Conservation (phyloP, 30 jellyfish, hydroid and myxozoan genomes). For the Sanderia malayensis region DNA sequence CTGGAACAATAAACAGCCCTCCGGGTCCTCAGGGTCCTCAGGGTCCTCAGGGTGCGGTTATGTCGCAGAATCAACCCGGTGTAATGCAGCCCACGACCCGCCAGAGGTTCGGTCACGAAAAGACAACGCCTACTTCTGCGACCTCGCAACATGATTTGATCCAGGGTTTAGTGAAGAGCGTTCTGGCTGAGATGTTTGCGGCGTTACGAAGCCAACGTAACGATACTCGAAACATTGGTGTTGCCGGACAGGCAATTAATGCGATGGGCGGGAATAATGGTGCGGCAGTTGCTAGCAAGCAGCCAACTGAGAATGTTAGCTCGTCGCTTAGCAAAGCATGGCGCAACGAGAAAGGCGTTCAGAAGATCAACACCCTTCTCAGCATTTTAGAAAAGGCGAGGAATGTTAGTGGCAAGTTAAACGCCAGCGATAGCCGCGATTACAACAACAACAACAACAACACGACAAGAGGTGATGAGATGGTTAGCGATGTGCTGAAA, state of each 20-base stretch:
- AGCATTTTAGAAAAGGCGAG: constrained; percentile 51
- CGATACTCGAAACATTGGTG: constrained; percentile 14
- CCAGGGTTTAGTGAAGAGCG: constrained; percentile 85
- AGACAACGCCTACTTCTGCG: constrained; percentile 20
- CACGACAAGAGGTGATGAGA: constrained; percentile 52
- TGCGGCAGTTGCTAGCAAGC: constrained; percentile 14
- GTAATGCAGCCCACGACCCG: constrained; percentile 51
- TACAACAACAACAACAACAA: too few relatives aligned
- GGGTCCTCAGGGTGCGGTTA: background rate
- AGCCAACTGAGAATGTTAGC: constrained; percentile 61
- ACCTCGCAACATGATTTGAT: constrained; percentile 62
- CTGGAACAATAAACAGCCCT: background rate
- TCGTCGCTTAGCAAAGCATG: constrained; percentile 64
- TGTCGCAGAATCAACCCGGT: constrained; percentile 26
- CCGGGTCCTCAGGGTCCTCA: background rate
- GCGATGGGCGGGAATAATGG: constrained; percentile 14
- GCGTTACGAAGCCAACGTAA: constrained; percentile 69
- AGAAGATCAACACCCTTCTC: constrained; percentile 66
- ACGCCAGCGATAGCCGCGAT: constrained; percentile 26
- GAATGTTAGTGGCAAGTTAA: constrained; percentile 12
- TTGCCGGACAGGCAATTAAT: background rate
- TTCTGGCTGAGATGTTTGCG: constrained; percentile 70
- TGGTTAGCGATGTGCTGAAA: constrained; percentile 82
- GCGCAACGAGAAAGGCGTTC: constrained; percentile 79
- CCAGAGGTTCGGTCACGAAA: constrained; percentile 29